Conservation (phyloP, 2,888 invertebrate species). For the Agrypnus murinus region DNA sequence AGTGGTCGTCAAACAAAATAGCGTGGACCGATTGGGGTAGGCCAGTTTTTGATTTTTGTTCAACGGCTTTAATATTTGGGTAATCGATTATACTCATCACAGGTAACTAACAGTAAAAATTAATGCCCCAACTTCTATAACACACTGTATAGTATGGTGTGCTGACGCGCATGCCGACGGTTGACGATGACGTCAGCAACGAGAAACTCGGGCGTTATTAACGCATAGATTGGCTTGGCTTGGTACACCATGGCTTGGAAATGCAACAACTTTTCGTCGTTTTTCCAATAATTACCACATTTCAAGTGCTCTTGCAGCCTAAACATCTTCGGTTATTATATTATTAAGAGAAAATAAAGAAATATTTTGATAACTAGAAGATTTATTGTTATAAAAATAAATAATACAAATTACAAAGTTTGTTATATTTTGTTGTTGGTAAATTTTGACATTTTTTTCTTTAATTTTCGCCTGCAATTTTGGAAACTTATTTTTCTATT, state of each 20-base stretch:
- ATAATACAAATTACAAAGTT: constrained; percentile 4
- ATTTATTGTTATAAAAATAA: constrained; percentile 9
- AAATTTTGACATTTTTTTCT: constrained; percentile 30
- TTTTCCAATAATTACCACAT: background rate
- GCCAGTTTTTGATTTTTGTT: too few species aligned
- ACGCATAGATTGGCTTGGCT: constrained; percentile 9
- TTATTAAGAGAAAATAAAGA: constrained; percentile 13
- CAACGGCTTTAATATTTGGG: too few species aligned
- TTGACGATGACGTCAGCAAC: constrained; percentile 15
- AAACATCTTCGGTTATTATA: constrained; percentile 1
- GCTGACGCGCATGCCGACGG: constrained; percentile 7
- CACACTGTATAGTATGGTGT: too few species aligned
- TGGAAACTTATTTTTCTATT: constrained; percentile 31
- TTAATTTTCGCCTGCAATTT: constrained; percentile 30
- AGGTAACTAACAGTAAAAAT: too few species aligned
- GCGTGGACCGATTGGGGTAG: too few species aligned
- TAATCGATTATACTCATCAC: too few species aligned
- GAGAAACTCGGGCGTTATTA: background rate
- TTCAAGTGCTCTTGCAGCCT: constrained; percentile 19
- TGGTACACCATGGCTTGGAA: too few species aligned
- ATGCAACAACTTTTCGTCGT: background rate
- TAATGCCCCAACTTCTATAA: too few species aligned
- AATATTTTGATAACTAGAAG: background rate
- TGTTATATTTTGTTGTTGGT: constrained; percentile 22
- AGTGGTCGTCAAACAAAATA: too few species aligned